These are phyloP conservation scores for Rhinopomastus cyanomelas DNA, from an alignment of 2,113 vertebrate genomes.

Conservation along the genomic window DNA sequence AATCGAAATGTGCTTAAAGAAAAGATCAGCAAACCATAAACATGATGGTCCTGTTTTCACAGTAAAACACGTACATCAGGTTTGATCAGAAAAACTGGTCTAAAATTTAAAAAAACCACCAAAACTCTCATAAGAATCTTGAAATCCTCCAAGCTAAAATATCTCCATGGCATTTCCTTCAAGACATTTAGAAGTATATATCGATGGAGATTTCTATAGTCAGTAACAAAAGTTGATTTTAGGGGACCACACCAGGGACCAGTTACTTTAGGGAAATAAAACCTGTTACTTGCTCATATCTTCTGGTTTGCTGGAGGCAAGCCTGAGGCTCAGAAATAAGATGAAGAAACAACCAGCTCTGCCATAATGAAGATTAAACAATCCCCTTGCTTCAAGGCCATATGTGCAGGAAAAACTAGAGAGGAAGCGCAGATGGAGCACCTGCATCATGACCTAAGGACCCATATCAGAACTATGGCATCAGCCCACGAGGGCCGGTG, in stretches of 20 bases:
- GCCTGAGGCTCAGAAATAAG: background rate
- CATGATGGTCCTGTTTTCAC: background rate
- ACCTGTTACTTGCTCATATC: background rate
- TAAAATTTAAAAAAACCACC: too few species aligned
- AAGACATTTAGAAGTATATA: background rate
- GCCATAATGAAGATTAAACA: accelerated
- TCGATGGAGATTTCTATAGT: background rate
- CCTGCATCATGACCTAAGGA: too few species aligned
- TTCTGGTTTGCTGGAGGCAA: background rate
- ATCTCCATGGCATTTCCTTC: background rate
- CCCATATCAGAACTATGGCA: accelerated
- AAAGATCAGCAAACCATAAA: background rate
- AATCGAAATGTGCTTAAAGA: background rate
- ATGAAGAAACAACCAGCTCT: background rate
- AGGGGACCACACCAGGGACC: background rate
- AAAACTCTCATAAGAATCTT: background rate
- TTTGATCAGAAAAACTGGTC: background rate
- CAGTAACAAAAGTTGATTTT: background rate
- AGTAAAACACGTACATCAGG: background rate
- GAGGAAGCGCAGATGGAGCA: background rate
- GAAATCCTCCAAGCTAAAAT: background rate
- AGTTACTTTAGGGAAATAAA: background rate
- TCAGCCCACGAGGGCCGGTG: background rate
- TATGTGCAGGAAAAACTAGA: background rate
- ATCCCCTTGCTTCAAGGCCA: background rate